Conservation (phyloP, 2,888 invertebrate species). For the Melipona bicolor region DNA sequence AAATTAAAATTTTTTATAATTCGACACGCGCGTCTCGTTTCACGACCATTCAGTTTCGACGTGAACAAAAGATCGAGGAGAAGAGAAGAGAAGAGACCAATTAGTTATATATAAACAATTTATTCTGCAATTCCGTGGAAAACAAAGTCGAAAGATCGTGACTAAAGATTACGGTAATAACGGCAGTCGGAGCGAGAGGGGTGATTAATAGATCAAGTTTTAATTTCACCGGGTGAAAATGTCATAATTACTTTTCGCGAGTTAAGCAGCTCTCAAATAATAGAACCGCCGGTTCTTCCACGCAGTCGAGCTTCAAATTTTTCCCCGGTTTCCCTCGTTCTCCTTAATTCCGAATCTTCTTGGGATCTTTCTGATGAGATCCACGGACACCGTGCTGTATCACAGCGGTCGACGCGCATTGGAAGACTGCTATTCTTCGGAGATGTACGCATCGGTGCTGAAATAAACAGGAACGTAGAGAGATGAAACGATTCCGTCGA, state of each 20-base stretch:
- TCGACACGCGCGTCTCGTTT: no score
- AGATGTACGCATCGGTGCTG: background rate
- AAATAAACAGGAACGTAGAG: background rate
- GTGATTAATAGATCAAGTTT: slow-evolving; percentile 12
- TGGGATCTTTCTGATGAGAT: slow-evolving; percentile 26
- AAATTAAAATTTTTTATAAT: no score
- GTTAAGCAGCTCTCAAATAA: slow-evolving; percentile 17
- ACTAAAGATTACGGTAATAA: background rate
- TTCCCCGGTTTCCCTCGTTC: slow-evolving; percentile 22
- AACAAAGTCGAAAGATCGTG: background rate
- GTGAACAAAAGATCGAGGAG: background rate
- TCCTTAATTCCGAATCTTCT: slow-evolving; percentile 9
- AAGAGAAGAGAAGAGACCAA: background rate
- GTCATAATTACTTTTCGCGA: slow-evolving; percentile 10
- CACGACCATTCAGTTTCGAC: background rate
- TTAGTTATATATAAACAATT: background rate
- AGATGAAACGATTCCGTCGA: background rate
- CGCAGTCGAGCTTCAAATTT: slow-evolving; percentile 24
- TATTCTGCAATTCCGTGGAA: background rate
- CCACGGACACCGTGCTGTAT: slow-evolving; percentile 30
- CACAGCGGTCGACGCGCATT: slow-evolving; percentile 18
- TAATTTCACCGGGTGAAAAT: slow-evolving; percentile 7
- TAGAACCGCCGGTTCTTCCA: slow-evolving; percentile 10
- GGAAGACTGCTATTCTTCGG: slow-evolving; percentile 14
- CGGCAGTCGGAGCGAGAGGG: no score